Evolutionary conservation across 2,888 invertebrate genomes (phyloP).

Genomic region (Silvanus unidentatus): DNA sequence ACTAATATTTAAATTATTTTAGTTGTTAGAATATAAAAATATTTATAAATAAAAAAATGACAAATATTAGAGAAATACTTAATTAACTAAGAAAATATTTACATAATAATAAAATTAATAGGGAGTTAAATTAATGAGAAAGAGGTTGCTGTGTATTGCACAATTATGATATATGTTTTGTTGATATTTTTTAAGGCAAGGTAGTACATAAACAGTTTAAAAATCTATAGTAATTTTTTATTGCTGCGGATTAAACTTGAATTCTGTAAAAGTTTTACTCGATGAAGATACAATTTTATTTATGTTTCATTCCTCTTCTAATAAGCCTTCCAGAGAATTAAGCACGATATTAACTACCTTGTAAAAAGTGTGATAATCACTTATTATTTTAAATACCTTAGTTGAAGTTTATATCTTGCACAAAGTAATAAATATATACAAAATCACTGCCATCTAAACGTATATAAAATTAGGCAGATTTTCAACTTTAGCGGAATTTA

Average conservation of each 20-base stretch:
- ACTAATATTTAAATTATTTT: conserved; percentile 43
- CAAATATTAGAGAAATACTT: conserved; percentile 18
- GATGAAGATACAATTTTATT: conserved; percentile 6
- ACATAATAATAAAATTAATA: conserved; percentile 12
- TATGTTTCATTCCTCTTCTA: conserved; percentile 11
- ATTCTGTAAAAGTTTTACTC: too few relatives aligned
- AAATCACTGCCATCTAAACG: conserved; percentile 43
- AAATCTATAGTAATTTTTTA: too few relatives aligned
- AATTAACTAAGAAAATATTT: conserved; percentile 16
- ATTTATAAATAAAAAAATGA: conserved; percentile 35
- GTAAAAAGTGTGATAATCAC: conserved; percentile 25
- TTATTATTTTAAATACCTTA: conserved; percentile 15
- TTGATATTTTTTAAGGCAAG: not conserved
- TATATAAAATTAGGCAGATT: conserved; percentile 40
- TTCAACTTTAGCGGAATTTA: conserved; percentile 32
- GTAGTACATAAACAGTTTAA: too few relatives aligned
- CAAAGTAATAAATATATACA: conserved; percentile 35
- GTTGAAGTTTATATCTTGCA: conserved; percentile 27
- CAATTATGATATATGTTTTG: conserved; percentile 28
- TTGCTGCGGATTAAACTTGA: too few relatives aligned
- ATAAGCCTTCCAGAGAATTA: too few relatives aligned
- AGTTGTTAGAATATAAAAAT: conserved; percentile 37
- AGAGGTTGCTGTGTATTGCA: conserved; percentile 43
- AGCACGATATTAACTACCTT: too few relatives aligned
- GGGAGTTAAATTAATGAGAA: conserved; percentile 8